These are phyloP conservation scores for Leucophenga montana DNA, from an alignment of 2,888 invertebrate species.

Conservation along the genomic window DNA sequence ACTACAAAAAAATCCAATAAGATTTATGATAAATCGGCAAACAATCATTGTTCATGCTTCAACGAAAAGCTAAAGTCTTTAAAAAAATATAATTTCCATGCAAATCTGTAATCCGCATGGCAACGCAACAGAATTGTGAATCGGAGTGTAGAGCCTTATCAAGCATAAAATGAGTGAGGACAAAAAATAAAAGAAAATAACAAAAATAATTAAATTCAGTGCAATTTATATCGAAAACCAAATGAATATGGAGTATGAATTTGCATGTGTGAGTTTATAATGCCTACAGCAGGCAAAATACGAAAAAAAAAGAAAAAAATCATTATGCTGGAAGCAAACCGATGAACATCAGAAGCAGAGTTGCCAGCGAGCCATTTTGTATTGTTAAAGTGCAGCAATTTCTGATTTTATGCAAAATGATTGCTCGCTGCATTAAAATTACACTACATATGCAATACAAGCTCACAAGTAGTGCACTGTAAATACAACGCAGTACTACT, in stretches of 20 bases:
- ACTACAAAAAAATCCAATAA: no score
- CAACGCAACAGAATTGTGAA: not conserved
- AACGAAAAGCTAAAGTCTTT: not conserved
- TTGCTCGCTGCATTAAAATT: not conserved
- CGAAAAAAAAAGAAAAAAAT: no score
- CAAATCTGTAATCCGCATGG: not conserved
- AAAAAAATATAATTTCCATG: constrained; percentile 5
- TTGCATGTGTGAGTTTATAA: not conserved
- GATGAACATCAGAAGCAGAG: no score
- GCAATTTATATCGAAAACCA: not conserved
- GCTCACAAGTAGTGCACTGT: no score
- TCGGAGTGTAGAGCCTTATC: not conserved
- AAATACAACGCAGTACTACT: no score
- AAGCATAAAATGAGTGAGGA: not conserved
- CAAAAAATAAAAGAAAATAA: no score
- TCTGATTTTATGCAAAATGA: constrained; percentile 15
- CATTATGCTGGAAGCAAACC: no score
- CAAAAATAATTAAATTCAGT: not conserved
- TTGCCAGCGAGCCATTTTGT: not conserved
- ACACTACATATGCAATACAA: not conserved
- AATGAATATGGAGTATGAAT: not conserved
- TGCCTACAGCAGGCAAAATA: no score
- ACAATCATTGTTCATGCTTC: not conserved
- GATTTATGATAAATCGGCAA: not conserved
- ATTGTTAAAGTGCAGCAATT: constrained; percentile 12